Evolutionary conservation across 1,140 invertebrate genomes (phyloP), one percentile per base, ranked within the genome.

Genomic region (Amyelois transitella): DNA sequence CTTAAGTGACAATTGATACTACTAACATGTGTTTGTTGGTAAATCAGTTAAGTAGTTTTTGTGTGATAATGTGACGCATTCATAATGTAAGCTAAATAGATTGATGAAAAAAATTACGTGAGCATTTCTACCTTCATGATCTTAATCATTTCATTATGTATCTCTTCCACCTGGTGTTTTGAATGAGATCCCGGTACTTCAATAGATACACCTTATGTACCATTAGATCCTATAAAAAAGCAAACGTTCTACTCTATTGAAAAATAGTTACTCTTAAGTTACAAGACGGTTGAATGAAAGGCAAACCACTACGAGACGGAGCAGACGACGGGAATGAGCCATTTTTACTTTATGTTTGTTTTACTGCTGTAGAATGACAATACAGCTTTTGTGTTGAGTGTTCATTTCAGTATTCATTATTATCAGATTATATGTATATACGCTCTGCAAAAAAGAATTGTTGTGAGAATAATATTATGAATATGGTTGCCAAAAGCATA

Each of bases 371-470:
- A 64, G 28, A 24, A 60, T 61, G 57, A 69, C 68, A 73, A 75
- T 72, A 69, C 56, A 56, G 55, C 74, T 68, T 75, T 80, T 75
- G 63, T 72, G 62, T 64, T 28, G 58, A 72, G 50, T 65, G 60
- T 70, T 62, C 62, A 67, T 71, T 69, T 63, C 64, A 58, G 52
- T 58, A 63, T 76, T 75, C 69, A 77, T 79, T 77, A 79, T 74
- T 52, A 73, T 72, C 62, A 72, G 70, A 74, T 78, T 81, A 67
- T 60, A 64, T 54, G 28, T 54, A 19, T 55, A 28, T 47, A 54
- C 44, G 53, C 43, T 12, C 22, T 6, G 38, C 43, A 21, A 54
- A 10, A 6, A 54, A 47, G 53, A 47, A 28, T 14, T 18, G 43
- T 44, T 14, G 43, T 32, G 45, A 22, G 14, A n/a, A 45, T 53